Evolutionary conservation across 2,113 vertebrate genomes (phyloP).

Genomic region (Gila orcuttii): DNA sequence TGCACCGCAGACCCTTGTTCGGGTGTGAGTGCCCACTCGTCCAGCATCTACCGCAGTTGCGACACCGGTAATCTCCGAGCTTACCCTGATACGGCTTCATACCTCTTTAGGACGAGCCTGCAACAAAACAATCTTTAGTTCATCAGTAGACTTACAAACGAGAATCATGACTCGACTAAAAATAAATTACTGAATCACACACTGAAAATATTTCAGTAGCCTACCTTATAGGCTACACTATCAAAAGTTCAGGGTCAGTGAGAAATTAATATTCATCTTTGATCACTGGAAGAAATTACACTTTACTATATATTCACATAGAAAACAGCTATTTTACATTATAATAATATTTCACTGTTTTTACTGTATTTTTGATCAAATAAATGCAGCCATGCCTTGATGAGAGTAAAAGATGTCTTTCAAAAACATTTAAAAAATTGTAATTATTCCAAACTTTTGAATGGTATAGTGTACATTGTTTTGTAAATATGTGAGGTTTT

Average conservation of each 20-base stretch:
- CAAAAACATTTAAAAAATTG: no score
- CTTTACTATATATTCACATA: not conserved
- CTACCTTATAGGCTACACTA: not conserved
- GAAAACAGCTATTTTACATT: not conserved
- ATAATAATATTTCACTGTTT: not conserved
- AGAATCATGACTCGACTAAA: no score
- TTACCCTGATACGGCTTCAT: slow-evolving; percentile 94
- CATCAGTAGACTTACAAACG: not conserved
- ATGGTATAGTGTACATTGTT: no score
- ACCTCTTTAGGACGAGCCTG: slow-evolving; percentile 94
- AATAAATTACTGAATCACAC: no score
- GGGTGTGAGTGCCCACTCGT: slow-evolving; percentile 98
- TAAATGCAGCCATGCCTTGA: no score
- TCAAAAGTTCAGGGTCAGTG: not conserved
- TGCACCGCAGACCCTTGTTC: no score
- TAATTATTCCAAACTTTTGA: no score
- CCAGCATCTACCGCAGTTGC: slow-evolving; percentile 98
- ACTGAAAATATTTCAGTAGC: no score
- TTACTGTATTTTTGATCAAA: no score
- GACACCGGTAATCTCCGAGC: slow-evolving; percentile 96
- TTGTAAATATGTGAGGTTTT: not conserved
- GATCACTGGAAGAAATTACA: not conserved
- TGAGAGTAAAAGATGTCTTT: no score
- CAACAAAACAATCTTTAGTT: slow-evolving; percentile 11
- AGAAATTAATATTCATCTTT: not conserved